Evolutionary conservation across 2,888 invertebrate genomes (phyloP).

Genomic region (Xestia sexstrigata): DNA sequence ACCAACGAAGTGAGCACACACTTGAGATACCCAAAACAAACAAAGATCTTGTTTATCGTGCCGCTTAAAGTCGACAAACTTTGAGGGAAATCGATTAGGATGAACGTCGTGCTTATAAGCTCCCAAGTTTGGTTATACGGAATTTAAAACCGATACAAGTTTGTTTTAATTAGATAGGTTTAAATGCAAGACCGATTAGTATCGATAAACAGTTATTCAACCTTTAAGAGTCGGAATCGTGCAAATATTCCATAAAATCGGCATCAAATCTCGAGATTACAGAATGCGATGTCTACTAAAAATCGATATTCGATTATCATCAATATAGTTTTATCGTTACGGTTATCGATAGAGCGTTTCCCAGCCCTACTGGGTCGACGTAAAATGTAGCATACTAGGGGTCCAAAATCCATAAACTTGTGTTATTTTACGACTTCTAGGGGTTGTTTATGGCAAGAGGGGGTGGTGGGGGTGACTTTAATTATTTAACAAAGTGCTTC

Average conservation of each 20-base stretch:
- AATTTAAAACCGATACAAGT: constrained; percentile 59
- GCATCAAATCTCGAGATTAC: constrained; percentile 45
- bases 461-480: constrained; percentile 69
- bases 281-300: constrained; percentile 36
- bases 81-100: constrained; percentile 41
- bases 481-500: constrained; percentile 73
- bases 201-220: constrained; percentile 39
- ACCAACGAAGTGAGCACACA: constrained; percentile 31
- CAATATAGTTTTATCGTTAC: constrained; percentile 54
- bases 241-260: constrained; percentile 57
- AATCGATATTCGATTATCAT: constrained; percentile 61
- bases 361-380: constrained; percentile 60
- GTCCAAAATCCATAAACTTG: constrained; percentile 72
- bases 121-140: constrained; percentile 46
- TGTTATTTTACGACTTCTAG: constrained; percentile 78
- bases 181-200: constrained; percentile 57
- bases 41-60: constrained; percentile 40
- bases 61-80: constrained; percentile 41
- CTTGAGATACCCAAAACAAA: constrained; percentile 44
- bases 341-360: constrained; percentile 56
- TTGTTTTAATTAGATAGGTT: constrained; percentile 54
- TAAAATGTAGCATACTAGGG: constrained; percentile 65
- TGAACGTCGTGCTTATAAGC: constrained; percentile 26
- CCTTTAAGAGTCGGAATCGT: constrained; percentile 49
- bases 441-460: constrained; percentile 75